Base-by-base conservation (phyloP, 2,888 invertebrate genomes). In the Drosophila birchii region DNA sequence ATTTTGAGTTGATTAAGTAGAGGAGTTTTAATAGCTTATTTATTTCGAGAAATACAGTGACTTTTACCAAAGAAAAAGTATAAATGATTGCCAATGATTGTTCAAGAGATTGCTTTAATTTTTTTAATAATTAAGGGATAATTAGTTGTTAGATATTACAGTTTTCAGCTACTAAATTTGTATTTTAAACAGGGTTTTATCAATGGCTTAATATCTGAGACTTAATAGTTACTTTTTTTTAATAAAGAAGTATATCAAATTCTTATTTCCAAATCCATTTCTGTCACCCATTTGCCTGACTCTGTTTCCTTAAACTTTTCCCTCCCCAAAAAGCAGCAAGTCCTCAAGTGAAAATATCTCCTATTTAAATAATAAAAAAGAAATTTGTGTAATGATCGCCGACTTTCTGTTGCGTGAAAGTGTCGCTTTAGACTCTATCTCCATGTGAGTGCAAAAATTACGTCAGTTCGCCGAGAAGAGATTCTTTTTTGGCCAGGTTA, bases 381-480 rank as follows among this genome's bases (percentile, higher is more conserved):
- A 41, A 62, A 54, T 29, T 23, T 38, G 70, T 49, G 68, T 49
- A 23, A 56, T 69, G 69, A 69, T 68, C 69, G 55, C n/a, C n/a
- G 18, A 34, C 16, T 23, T 34, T 5, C 26, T 26, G 14, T 54
- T 39, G 34, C 47, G 69, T 69, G 47, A 68, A 68, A 68, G 55
- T 67, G 68, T 47, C 69, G 41, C 32, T 9, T 41, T 49, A 41
- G 26, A 43, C 47, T 18, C 47, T 20, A 69, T 43, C 56, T 47
- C 36, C 26, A 6, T 54, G 67, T 69, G 67, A 68, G 62, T 58
- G 62, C 44, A 29, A 34, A 20, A 47, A 68, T 81, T 86, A 80
- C 81, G 78, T 83, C 78, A 86, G 70, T 72, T 44, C 66, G 59
- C 61, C 71, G 34, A 62, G 73, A 39, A 36, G 36, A 66, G 45